Conservation (phyloP, 2,888 invertebrate species). For the Heliconius ismenius region DNA sequence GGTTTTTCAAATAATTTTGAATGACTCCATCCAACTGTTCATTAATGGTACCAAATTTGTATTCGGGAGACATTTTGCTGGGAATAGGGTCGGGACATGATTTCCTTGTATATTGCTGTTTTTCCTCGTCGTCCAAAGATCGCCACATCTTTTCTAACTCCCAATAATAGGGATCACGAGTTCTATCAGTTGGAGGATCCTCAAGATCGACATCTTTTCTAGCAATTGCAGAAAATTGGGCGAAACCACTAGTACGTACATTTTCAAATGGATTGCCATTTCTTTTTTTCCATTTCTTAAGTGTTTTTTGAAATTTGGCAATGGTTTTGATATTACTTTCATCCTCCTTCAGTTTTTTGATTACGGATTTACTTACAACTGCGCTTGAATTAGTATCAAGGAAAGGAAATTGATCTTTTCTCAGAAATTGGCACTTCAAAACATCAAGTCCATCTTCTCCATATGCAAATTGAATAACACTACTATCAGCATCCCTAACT, state of each 20-base stretch:
- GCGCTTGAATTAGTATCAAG: constrained; percentile 90
- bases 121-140: constrained; percentile 82
- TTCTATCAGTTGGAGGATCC: constrained; percentile 74
- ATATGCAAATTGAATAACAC: constrained; percentile 95
- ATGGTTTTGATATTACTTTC: constrained; percentile 76
- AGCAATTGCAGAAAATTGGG: constrained; percentile 81
- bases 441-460: constrained; percentile 98
- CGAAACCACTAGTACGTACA: constrained; percentile 80
- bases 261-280: constrained; percentile 73
- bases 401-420: constrained; percentile 88
- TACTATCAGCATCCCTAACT: constrained; percentile 96
- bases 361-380: constrained; percentile 81
- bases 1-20: constrained; percentile 79
- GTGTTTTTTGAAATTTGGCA: constrained; percentile 80
- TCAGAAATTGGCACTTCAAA: constrained; percentile 91
- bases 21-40: constrained; percentile 89
- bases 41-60: constrained; percentile 90
- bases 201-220: constrained; percentile 73
- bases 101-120: constrained; percentile 76
- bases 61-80: constrained; percentile 86
- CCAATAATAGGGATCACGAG: constrained; percentile 83
- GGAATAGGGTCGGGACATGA: constrained; percentile 89
- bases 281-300: constrained; percentile 84
- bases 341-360: constrained; percentile 82
- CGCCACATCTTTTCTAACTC: constrained; percentile 86